Evolutionary conservation across 53 echinoderm and acorn worm species (phyloP).

Genomic region (Henricia sp.): DNA sequence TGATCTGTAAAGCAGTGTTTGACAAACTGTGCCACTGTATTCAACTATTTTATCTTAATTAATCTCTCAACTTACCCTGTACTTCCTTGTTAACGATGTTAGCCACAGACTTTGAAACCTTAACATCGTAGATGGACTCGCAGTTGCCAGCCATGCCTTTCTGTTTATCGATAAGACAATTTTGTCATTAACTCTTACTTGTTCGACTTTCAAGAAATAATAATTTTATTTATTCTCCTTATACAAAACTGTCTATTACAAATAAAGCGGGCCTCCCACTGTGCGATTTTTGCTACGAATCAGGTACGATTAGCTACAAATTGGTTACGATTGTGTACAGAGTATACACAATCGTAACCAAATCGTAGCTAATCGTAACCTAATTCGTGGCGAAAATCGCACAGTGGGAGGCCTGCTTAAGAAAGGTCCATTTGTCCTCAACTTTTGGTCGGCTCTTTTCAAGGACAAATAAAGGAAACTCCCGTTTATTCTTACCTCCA

Average conservation of each 20-base stretch:
- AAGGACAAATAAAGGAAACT: background rate
- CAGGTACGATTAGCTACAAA: too few species aligned
- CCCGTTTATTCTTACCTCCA: conserved; percentile 67
- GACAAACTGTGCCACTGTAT: too few species aligned
- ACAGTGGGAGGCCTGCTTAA: too few species aligned
- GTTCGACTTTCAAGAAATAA: too few species aligned
- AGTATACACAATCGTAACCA: background rate
- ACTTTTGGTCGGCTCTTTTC: too few species aligned
- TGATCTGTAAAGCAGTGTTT: background rate
- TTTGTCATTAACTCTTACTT: background rate
- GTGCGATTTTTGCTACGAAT: too few species aligned
- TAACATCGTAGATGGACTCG: conserved; percentile 75
- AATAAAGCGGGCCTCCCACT: background rate
- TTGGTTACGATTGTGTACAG: too few species aligned
- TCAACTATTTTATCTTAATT: too few species aligned
- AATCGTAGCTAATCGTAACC: background rate
- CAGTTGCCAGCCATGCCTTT: conserved; percentile 74
- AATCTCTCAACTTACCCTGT: conserved; percentile 35
- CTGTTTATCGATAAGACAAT: conserved; percentile 27
- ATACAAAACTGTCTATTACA: too few species aligned
- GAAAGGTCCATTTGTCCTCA: background rate
- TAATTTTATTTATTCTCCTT: too few species aligned
- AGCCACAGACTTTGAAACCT: conserved; percentile 12
- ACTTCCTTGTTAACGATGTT: conserved; percentile 26
- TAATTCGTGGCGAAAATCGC: too few species aligned